A percentile compares a stretch with the other conserved stretches of the same genome.
Conservation (phyloP, 2,888 invertebrate species). For the Metallyticus violacea region DNA sequence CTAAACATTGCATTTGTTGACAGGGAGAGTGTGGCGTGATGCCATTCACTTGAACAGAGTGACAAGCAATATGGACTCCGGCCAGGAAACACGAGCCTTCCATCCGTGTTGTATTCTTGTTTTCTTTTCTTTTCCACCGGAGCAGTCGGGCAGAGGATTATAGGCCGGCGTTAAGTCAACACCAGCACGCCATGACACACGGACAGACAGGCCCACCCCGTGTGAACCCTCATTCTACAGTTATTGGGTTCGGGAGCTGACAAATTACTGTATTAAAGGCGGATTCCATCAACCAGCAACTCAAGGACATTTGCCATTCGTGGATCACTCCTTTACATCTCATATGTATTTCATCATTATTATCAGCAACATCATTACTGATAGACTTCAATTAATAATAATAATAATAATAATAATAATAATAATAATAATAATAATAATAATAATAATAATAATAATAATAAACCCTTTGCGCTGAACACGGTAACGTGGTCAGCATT, state of each 20-base stretch:
- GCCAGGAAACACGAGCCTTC: background rate
- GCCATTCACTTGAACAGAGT: too few species aligned
- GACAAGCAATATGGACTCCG: background rate
- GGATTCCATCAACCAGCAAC: background rate
- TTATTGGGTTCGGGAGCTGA: background rate
- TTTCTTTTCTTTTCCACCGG: background rate
- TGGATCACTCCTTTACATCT: too few species aligned
- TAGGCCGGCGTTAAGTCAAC: conserved; percentile 2
- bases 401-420: background rate
- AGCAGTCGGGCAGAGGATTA: background rate
- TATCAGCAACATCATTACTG: too few species aligned
- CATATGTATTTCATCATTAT: too few species aligned
- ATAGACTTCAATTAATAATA: background rate
- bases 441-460: background rate
- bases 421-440: background rate
- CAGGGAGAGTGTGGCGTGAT: too few species aligned
- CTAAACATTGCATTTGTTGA: too few species aligned
- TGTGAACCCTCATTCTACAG: background rate
- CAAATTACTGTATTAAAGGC: too few species aligned
- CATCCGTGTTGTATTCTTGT: background rate
- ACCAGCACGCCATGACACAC: background rate
- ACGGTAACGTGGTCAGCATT: background rate
- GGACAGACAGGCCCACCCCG: conserved; percentile 13
- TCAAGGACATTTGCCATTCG: too few species aligned
- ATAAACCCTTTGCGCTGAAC: background rate